A percentile compares a stretch with the other conserved stretches of the same genome.
These are phyloP conservation scores for Thamnophis sirtalis DNA, from an alignment of 2,113 vertebrate genomes.

Conservation along the genomic window DNA sequence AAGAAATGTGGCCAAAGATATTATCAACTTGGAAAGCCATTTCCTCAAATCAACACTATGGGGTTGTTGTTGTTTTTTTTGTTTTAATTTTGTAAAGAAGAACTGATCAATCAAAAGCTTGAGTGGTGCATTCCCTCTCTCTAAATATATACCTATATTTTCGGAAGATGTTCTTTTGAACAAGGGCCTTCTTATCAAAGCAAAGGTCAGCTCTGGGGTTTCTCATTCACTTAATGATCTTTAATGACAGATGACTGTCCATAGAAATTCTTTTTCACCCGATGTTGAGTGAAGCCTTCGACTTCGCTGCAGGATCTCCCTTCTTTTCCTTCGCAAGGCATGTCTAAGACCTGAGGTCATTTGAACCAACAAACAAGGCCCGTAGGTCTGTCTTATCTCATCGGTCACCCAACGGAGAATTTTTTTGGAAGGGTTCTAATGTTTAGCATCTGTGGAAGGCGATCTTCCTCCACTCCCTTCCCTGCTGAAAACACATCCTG, in stretches of 20 bases:
- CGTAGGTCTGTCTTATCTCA: conserved; percentile 77
- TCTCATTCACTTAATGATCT: conserved; percentile 67
- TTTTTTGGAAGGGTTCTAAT: conserved; percentile 69
- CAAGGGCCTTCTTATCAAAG: conserved; percentile 66
- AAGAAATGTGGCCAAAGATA: conserved; percentile 74
- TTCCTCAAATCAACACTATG: conserved; percentile 70
- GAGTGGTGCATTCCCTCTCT: conserved; percentile 42
- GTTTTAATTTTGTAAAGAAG: neutral
- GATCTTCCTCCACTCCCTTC: conserved; percentile 83
- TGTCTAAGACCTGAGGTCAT: conserved; percentile 53
- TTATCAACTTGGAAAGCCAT: conserved; percentile 76
- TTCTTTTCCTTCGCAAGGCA: conserved; percentile 40
- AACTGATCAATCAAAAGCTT: conserved; percentile 63
- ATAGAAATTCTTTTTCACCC: conserved; percentile 54
- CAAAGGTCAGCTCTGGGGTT: conserved; percentile 62
- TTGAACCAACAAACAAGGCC: conserved; percentile 72
- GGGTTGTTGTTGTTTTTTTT: neutral
- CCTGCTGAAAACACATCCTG: conserved; percentile 78
- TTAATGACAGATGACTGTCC: conserved; percentile 71
- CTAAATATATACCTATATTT: conserved; percentile 38
- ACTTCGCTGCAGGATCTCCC: conserved; percentile 52
- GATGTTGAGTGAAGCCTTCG: conserved; percentile 80
- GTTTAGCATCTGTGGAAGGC: conserved; percentile 84
- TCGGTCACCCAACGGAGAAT: conserved; percentile 67
- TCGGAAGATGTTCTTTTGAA: conserved; percentile 62